These are phyloP conservation scores for Ovis canadensis DNA, from an alignment of 2,113 vertebrate species.

Conservation along the genomic window DNA sequence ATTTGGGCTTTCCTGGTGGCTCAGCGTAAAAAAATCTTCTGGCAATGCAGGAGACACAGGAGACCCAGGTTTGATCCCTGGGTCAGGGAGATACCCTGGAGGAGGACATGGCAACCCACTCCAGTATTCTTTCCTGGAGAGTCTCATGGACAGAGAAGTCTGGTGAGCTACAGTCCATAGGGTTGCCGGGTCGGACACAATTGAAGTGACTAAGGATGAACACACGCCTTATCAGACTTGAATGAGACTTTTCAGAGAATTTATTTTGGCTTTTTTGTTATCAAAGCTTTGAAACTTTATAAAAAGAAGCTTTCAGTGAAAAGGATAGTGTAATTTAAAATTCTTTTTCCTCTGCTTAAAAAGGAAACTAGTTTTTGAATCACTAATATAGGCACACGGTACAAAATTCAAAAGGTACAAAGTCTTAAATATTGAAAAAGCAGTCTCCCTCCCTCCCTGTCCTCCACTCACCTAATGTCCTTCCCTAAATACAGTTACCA, in stretches of 20 bases:
- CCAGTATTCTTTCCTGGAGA: background rate
- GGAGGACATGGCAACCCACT: background rate
- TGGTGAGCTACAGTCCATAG: background rate
- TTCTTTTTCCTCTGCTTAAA: constrained; percentile 19
- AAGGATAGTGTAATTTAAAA: constrained; percentile 38
- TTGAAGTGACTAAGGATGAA: background rate
- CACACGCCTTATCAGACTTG: background rate
- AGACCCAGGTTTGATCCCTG: background rate
- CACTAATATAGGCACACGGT: background rate
- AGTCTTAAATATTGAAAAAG: background rate
- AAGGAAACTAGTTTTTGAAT: constrained; percentile 38
- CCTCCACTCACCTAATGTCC: background rate
- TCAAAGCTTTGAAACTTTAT: constrained; percentile 33
- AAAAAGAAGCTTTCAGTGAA: constrained; percentile 8
- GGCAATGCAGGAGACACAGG: background rate
- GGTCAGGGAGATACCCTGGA: background rate
- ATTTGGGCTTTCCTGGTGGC: background rate
- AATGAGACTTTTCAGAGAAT: constrained; percentile 4
- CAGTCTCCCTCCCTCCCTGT: background rate
- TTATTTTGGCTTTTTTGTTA: constrained; percentile 36
- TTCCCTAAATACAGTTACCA: background rate
- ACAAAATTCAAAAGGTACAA: constrained; percentile 13
- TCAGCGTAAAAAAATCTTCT: background rate
- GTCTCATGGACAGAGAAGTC: background rate
- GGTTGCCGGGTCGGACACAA: background rate